A percentile compares a stretch with the other conserved stretches of the same genome.
Evolutionary conservation across 2,888 invertebrate species (phyloP).

Genomic region (Eristalis arbustorum): DNA sequence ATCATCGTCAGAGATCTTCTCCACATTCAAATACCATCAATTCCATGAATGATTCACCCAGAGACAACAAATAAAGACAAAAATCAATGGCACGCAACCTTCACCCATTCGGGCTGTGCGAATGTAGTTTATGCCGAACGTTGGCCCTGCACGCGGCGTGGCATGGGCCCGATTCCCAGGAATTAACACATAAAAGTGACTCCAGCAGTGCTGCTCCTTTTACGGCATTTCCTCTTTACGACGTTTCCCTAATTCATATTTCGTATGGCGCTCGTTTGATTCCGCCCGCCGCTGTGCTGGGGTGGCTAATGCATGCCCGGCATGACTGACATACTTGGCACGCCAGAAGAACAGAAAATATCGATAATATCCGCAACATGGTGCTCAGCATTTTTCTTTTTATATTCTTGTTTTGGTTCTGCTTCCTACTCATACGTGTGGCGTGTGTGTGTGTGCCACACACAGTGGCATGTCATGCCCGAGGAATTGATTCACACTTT

Average conservation of each 20-base stretch:
- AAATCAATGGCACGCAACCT: slow-evolving; percentile 56
- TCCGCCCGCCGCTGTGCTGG: not conserved
- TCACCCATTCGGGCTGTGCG: slow-evolving; percentile 26
- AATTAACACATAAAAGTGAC: slow-evolving; percentile 55
- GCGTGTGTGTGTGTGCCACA: not conserved
- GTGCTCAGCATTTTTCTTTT: not conserved
- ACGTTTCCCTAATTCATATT: slow-evolving; percentile 42
- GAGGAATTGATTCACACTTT: slow-evolving; percentile 37
- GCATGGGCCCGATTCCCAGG: not conserved
- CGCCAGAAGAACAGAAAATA: slow-evolving; percentile 30
- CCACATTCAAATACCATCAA: slow-evolving; percentile 14
- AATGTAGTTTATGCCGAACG: slow-evolving; percentile 41
- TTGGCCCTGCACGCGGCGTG: not conserved
- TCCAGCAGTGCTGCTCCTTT: slow-evolving; percentile 4
- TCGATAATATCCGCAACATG: slow-evolving; percentile 51
- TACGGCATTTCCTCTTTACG: slow-evolving; percentile 18
- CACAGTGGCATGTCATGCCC: slow-evolving; percentile 15
- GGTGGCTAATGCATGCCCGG: slow-evolving; percentile 24
- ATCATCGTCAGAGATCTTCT: not conserved
- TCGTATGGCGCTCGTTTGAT: slow-evolving; percentile 21
- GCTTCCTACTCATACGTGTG: not conserved
- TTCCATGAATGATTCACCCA: slow-evolving; percentile 42
- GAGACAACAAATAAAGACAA: not conserved
- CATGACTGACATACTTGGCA: slow-evolving; percentile 8
- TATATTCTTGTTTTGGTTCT: not conserved